Evolutionary conservation across 92 coral and sea anemone species (phyloP).

Genomic region (Bergia sp.): DNA sequence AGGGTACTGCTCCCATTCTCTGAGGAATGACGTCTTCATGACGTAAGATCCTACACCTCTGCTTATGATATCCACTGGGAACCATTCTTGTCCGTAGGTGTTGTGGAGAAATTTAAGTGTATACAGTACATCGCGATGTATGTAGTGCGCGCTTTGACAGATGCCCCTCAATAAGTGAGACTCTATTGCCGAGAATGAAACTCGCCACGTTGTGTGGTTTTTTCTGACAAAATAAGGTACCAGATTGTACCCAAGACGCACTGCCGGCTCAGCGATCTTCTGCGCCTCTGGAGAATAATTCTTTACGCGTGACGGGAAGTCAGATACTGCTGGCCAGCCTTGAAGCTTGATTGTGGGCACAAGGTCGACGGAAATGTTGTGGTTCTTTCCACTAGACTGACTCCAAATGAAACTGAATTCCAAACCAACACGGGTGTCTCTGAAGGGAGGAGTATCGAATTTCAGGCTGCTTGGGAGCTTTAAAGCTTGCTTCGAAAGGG

Average conservation of each 20-base stretch:
- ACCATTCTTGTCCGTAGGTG: not conserved
- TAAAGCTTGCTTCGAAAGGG: not conserved
- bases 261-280: slow-evolving; percentile 20
- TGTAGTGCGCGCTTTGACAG: not conserved
- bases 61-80: not conserved
- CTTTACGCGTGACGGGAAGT: slow-evolving; percentile 24
- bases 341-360: slow-evolving; percentile 30
- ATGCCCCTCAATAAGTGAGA: slow-evolving; percentile 21
- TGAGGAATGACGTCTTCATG: slow-evolving; percentile 42
- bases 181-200: slow-evolving; percentile 29
- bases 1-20: slow-evolving; percentile 20
- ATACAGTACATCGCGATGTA: not conserved
- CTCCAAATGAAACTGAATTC: slow-evolving; percentile 3
- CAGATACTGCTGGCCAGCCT: slow-evolving; percentile 32
- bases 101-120: slow-evolving; percentile 13
- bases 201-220: slow-evolving; percentile 23
- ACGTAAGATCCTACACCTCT: slow-evolving; percentile 10
- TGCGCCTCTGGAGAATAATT: not conserved
- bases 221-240: not conserved
- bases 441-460: not conserved
- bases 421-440: slow-evolving; percentile 16
- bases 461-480: not conserved
- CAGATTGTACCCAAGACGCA: slow-evolving; percentile 23
- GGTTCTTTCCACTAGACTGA: not conserved
- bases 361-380: slow-evolving; percentile 13